Evolutionary conservation across 2,888 invertebrate species (phyloP), one percentile per base, ranked within the genome.

Genomic region (Coelinius sp.): DNA sequence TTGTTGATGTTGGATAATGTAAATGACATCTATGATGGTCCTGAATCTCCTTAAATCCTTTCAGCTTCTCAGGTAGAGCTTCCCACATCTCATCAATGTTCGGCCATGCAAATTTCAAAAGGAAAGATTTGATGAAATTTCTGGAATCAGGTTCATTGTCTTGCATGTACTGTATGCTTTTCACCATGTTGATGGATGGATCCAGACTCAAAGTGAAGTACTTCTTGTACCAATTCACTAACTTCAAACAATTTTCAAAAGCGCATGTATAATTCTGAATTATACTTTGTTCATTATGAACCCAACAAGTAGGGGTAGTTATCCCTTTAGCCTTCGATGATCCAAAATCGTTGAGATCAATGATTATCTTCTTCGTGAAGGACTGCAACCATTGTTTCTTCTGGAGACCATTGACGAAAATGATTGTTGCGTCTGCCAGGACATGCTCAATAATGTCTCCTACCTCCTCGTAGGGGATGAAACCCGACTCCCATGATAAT

Each of bases 401-500:
- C 53, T 72, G 31, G 1, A 6, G 46, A 0, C 72, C 72, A n/a
- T 72, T 66, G 20, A 71, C 71, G 17, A 67, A 24, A 6, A 71
- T 24, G 5, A 44, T 68, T 24, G 41, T n/a, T 12, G 53, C 68
- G 1, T 35, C 52, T 20, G n/a, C 27, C 7, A 68, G 17, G 22
- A 73, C 10, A 2, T 49, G 44, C 8, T 49, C 14, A 8, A 68
- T 25, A 35, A 27, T 64, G 25, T 69, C 52, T n/a, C 52, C n/a
- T 6, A 69, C 14, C 66, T 74, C 63, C n/a, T 52, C 67, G 25
- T 71, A 67, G 3, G 67, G 59, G 8, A 74, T 59, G 12, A 14
- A 14, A 6, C 74, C 10, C 17, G 22, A 17, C 70, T 66, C 4
- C 74, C 66, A 41, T 74, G 69, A n/a, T 62, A 72, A 17, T 74